phyloP scores from a whole-genome alignment of 1,140 invertebrate species.

The Prorops nasuta region DNA sequence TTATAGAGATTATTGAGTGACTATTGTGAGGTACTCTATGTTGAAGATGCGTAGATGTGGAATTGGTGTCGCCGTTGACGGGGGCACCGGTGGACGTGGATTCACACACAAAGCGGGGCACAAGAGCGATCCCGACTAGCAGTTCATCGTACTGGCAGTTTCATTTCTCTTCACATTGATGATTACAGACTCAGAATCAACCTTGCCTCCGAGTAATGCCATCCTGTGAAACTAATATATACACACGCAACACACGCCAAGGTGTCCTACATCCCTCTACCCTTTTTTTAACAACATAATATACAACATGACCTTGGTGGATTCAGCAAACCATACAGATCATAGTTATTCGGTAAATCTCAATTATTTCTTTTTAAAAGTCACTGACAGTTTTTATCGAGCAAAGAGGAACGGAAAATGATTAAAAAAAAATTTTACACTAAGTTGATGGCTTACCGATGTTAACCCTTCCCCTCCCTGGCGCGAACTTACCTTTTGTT shows the following conservation, averaged over 20 bases:
- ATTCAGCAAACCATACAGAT: no score
- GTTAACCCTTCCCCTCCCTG: conserved; percentile 24
- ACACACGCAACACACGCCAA: conserved; percentile 58
- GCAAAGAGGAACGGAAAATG: no score
- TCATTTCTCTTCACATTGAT: conserved; percentile 38
- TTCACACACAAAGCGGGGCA: conserved; percentile 33
- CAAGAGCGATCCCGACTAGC: conserved; percentile 29
- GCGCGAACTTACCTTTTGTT: conserved; percentile 72
- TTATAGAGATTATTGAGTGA: conserved; percentile 36
- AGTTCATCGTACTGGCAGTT: conserved; percentile 24
- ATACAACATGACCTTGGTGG: no score
- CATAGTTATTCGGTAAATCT: no score
- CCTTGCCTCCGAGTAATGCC: conserved; percentile 41
- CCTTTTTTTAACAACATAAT: conserved; percentile 1
- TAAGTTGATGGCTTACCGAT: no score
- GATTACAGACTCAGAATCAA: conserved; percentile 47
- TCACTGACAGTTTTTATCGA: no score
- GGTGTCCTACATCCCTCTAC: conserved; percentile 36
- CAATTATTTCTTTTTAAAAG: no score
- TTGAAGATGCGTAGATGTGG: conserved; percentile 39
- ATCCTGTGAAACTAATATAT: conserved; percentile 60
- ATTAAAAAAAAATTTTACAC: no score
- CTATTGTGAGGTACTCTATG: conserved; percentile 52
- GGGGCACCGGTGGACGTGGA: conserved; percentile 31
- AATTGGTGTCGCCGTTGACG: conserved; percentile 31